Percentiles rank a stretch among this genome's conserved stretches.
Evolutionary conservation across 2,113 vertebrate genomes (phyloP).

Genomic region (Apodemus sylvaticus): DNA sequence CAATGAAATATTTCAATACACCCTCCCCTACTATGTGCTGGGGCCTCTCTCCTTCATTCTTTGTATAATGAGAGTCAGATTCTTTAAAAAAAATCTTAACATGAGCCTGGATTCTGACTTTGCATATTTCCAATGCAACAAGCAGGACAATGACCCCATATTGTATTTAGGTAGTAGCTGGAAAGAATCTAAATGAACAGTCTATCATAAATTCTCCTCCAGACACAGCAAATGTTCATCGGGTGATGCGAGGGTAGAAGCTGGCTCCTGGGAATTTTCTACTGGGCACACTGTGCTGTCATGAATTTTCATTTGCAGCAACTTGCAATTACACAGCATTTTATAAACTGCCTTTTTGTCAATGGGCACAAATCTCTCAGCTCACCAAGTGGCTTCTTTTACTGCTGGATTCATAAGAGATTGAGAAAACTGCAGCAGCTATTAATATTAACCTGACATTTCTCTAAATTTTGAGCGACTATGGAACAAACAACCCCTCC

Average conservation of each 20-base stretch:
- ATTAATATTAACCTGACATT: conserved; percentile 57
- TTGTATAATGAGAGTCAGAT: conserved; percentile 14
- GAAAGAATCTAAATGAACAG: conserved; percentile 55
- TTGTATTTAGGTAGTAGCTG: conserved; percentile 57
- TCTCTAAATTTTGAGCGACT: conserved; percentile 44
- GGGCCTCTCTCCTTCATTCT: background rate
- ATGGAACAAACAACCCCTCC: conserved; percentile 49
- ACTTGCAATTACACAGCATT: conserved; percentile 63
- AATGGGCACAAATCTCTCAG: conserved; percentile 64
- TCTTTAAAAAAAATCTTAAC: conserved; percentile 51
- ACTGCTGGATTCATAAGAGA: conserved; percentile 51
- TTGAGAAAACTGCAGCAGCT: conserved; percentile 54
- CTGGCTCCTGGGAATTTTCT: conserved; percentile 62
- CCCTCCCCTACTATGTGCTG: background rate
- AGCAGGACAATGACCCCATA: conserved; percentile 48
- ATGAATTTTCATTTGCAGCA: conserved; percentile 60
- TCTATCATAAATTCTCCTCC: conserved; percentile 57
- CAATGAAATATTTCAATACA: conserved; percentile 59
- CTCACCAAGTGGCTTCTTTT: conserved; percentile 54
- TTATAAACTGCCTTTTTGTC: conserved; percentile 66
- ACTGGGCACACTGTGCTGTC: conserved; percentile 9
- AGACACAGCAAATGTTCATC: conserved; percentile 51
- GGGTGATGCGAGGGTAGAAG: background rate
- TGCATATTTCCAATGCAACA: conserved; percentile 60
- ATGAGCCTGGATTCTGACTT: conserved; percentile 54